Evolutionary conservation across 2,888 invertebrate genomes (phyloP).

Genomic region (Hypercompe scribonia): DNA sequence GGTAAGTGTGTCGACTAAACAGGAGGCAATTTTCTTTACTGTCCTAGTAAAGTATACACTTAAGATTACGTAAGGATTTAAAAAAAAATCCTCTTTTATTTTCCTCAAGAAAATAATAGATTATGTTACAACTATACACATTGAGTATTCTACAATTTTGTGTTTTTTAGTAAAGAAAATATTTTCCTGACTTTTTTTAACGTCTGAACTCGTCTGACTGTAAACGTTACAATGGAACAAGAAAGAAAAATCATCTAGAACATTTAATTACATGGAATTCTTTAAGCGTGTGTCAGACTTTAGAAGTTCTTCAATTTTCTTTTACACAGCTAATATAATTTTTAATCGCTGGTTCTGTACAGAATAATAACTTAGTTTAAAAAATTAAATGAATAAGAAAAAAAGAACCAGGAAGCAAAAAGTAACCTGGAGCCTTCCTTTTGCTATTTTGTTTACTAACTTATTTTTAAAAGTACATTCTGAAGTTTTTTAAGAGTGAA

Average conservation of each 20-base stretch:
- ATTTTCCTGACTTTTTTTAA: not conserved
- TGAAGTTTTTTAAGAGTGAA: not conserved
- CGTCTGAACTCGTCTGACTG: not conserved
- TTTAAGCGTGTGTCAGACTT: too few species aligned
- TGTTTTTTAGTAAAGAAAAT: not conserved
- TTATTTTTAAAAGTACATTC: not conserved
- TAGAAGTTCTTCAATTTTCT: too few species aligned
- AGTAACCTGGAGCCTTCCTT: not conserved
- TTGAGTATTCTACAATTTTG: not conserved
- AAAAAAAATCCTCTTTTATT: not conserved
- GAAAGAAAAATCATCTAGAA: too few species aligned
- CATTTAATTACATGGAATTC: too few species aligned
- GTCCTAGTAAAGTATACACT: not conserved
- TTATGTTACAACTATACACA: not conserved
- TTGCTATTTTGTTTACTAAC: too few species aligned
- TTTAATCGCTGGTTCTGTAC: too few species aligned
- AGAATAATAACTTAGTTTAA: too few species aligned
- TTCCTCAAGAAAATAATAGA: not conserved
- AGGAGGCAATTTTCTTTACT: not conserved
- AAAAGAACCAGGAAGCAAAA: not conserved
- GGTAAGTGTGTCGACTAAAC: slow-evolving; percentile 1
- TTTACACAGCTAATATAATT: too few species aligned
- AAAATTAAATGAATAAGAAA: not conserved
- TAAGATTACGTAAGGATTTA: not conserved
- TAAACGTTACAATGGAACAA: too few species aligned